These are phyloP conservation scores for Tinea pellionella DNA, from an alignment of 2,888 invertebrate genomes.

Conservation along the genomic window DNA sequence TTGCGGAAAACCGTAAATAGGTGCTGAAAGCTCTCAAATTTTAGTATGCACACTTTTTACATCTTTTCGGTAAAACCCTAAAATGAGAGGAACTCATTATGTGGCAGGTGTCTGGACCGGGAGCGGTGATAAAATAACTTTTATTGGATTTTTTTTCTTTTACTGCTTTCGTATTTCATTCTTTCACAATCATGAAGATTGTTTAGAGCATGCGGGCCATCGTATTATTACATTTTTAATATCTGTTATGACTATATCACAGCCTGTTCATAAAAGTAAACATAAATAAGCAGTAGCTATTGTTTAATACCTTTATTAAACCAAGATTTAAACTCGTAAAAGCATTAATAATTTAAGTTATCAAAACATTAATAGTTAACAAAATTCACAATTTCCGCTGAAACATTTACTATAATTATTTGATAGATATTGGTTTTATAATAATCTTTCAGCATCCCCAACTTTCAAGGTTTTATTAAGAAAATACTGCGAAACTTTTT, in stretches of 20 bases:
- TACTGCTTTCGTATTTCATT: conserved; percentile 33
- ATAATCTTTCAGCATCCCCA: background rate
- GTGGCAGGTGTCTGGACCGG: conserved; percentile 45
- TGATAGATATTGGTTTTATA: background rate
- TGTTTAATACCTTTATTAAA: background rate
- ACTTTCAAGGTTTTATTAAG: conserved; percentile 5
- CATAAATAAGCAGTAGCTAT: too few species aligned
- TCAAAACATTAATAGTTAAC: background rate
- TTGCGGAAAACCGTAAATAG: background rate
- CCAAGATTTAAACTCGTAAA: background rate
- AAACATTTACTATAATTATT: background rate
- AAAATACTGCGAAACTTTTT: background rate
- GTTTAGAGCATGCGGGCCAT: conserved; percentile 11
- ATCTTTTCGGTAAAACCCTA: conserved; percentile 9
- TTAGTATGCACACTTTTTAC: background rate
- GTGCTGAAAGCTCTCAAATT: background rate
- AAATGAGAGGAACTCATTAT: conserved; percentile 46
- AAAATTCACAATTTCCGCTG: background rate
- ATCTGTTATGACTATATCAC: background rate
- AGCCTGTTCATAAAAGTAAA: background rate
- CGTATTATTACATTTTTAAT: background rate
- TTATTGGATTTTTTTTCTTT: conserved; percentile 45
- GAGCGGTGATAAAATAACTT: conserved; percentile 43
- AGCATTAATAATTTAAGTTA: too few species aligned
- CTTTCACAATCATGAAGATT: conserved; percentile 29